Evolutionary conservation across 1,140 invertebrate genomes (phyloP).

Genomic region (Protaetia brevitarsis): DNA sequence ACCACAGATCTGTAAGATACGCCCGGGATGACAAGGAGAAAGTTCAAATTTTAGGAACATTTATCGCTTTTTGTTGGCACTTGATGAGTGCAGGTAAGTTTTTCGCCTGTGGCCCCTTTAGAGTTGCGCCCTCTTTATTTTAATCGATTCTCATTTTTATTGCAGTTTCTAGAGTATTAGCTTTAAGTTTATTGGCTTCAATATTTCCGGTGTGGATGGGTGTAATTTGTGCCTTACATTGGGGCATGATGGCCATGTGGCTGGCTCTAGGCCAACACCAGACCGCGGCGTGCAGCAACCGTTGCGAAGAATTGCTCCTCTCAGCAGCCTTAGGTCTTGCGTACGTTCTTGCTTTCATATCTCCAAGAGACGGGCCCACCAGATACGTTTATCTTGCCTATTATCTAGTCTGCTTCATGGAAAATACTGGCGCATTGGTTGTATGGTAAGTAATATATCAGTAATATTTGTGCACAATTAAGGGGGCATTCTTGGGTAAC

Average conservation of each 20-base stretch:
- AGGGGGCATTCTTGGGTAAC: neutral
- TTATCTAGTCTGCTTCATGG: conserved; percentile 53
- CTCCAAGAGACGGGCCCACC: conserved; percentile 51
- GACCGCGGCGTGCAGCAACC: conserved; percentile 47
- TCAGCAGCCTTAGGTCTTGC: conserved; percentile 49
- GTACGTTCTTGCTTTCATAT: conserved; percentile 51
- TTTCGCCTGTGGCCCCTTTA: neutral
- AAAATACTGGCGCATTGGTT: conserved; percentile 51
- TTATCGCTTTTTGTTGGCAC: conserved; percentile 50
- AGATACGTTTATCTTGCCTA: conserved; percentile 51
- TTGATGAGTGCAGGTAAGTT: conserved; percentile 48
- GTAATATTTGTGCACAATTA: too few relatives aligned
- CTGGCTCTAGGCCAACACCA: conserved; percentile 47
- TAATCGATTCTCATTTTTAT: conserved; percentile 27
- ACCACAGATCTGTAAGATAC: conserved; percentile 46
- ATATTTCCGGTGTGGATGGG: conserved; percentile 50
- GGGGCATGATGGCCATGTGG: conserved; percentile 49
- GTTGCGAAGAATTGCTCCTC: conserved; percentile 51
- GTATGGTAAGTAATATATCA: conserved; percentile 51
- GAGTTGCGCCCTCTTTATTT: neutral
- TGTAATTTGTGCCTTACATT: conserved; percentile 46
- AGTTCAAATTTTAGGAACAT: conserved; percentile 41
- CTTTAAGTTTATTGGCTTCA: conserved; percentile 46
- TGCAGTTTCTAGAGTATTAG: conserved; percentile 46
- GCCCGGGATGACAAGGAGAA: conserved; percentile 49